Evolutionary conservation across 2,888 invertebrate species (phyloP).

Genomic region (Euzophera pinguis): DNA sequence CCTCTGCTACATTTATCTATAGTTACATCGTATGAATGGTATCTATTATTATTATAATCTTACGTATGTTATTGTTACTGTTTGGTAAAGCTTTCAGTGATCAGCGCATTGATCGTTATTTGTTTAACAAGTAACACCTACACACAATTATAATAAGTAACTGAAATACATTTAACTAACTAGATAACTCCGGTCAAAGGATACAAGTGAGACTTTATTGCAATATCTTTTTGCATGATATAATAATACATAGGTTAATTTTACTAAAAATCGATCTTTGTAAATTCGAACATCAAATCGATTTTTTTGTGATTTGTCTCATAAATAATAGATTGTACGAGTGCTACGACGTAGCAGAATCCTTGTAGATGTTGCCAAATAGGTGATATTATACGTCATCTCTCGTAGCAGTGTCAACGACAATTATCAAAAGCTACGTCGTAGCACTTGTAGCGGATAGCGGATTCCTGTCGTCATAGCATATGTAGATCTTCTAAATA

Average conservation of each 20-base stretch:
- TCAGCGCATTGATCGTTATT: constrained; percentile 27
- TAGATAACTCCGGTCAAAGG: no score
- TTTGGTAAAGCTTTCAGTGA: constrained; percentile 64
- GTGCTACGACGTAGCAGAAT: no score
- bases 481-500: background rate
- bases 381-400: no score
- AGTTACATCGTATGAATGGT: constrained; percentile 36
- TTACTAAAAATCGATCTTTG: no score
- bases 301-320: no score
- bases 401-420: background rate
- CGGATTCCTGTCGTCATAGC: background rate
- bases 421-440: background rate
- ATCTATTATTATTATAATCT: constrained; percentile 47
- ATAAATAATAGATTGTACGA: no score
- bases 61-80: constrained; percentile 70
- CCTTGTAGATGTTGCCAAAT: no score
- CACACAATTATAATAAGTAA: background rate
- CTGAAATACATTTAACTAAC: background rate
- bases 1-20: constrained; percentile 63
- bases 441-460: background rate
- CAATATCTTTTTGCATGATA: no score
- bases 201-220: no score
- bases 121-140: background rate
- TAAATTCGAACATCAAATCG: no score
- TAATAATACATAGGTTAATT: no score